phyloP scores from a whole-genome alignment of 2,113 vertebrate species.

The Papio anubis region DNA sequence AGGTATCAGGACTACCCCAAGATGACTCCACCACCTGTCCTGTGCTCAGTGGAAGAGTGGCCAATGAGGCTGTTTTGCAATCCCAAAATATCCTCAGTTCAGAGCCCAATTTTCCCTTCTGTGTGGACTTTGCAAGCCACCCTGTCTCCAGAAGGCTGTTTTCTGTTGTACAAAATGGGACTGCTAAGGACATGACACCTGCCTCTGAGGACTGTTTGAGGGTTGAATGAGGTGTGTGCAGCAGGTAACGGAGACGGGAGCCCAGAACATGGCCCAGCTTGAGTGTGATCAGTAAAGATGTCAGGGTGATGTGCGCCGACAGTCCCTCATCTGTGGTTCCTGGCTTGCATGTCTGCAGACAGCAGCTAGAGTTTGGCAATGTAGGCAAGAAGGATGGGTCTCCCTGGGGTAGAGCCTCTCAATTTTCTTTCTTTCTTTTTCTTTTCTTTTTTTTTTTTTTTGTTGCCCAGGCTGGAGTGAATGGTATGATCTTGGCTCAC shows the following conservation, averaged over 20 bases:
- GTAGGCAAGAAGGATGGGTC: not conserved
- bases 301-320: accelerated
- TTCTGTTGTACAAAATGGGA: not conserved
- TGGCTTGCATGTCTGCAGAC: accelerated
- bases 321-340: not conserved
- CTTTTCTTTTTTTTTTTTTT: too few relatives aligned
- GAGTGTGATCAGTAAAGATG: not conserved
- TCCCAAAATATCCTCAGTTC: not conserved
- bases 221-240: not conserved
- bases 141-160: not conserved
- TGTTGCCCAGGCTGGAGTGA: too few relatives aligned
- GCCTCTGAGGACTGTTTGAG: not conserved
- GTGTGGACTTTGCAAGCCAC: not conserved
- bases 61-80: accelerated
- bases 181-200: too few relatives aligned
- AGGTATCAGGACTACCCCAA: not conserved
- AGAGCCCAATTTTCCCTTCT: not conserved
- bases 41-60: accelerated
- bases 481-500: too few relatives aligned
- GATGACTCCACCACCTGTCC: not conserved
- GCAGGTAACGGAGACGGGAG: not conserved
- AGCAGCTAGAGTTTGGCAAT: not conserved
- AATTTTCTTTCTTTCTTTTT: not conserved
- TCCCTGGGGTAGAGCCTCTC: not conserved
- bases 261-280: not conserved